phyloP scores from a whole-genome alignment of 1,140 invertebrate genomes.

The Sinonovacula constricta region DNA sequence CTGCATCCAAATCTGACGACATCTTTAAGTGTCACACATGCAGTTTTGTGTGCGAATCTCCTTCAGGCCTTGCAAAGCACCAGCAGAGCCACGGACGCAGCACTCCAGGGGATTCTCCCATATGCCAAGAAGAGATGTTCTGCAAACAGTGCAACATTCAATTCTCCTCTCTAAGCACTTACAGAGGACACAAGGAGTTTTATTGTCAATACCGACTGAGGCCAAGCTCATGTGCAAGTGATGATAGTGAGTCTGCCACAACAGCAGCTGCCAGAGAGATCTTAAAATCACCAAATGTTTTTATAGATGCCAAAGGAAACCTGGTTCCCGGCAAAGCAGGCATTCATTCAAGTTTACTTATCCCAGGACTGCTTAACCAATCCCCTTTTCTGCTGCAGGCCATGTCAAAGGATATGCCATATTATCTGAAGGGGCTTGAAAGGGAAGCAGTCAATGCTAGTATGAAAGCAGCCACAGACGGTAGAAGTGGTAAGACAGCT shows the following conservation, averaged over 20 bases:
- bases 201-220: constrained; percentile 85
- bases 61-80: constrained; percentile 94
- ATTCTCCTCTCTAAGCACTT: constrained; percentile 92
- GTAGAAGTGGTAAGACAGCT: neutral
- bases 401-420: constrained; percentile 61
- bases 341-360: constrained; percentile 16
- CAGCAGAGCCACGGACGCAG: constrained; percentile 93
- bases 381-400: constrained; percentile 59
- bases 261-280: neutral
- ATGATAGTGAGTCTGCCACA: constrained; percentile 32
- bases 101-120: constrained; percentile 61
- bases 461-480: neutral
- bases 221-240: constrained; percentile 2
- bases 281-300: neutral
- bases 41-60: constrained; percentile 95
- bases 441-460: constrained; percentile 20
- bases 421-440: constrained; percentile 66
- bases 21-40: constrained; percentile 90
- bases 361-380: constrained; percentile 61
- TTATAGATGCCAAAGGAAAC: constrained; percentile 35
- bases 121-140: constrained; percentile 81
- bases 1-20: constrained; percentile 60
- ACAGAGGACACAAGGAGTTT: constrained; percentile 93
- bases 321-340: constrained; percentile 22
- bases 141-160: constrained; percentile 97